Percentiles rank a stretch among this genome's conserved stretches.
Evolutionary conservation across 1,140 invertebrate genomes (phyloP).

Genomic region (Drosophila baimaii): DNA sequence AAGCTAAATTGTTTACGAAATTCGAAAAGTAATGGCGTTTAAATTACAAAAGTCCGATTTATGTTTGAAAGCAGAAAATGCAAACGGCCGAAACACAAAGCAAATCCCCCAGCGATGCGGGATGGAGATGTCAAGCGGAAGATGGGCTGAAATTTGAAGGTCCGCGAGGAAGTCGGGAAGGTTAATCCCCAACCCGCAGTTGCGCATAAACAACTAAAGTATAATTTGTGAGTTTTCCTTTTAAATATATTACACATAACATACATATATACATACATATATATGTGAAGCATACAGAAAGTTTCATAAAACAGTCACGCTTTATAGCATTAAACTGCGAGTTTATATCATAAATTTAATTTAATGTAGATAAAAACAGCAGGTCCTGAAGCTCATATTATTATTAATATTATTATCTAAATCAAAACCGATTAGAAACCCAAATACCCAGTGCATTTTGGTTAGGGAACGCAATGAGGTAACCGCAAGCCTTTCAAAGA

Average conservation of each 20-base stretch:
- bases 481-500: slow-evolving; percentile 53
- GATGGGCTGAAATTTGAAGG: slow-evolving; percentile 11
- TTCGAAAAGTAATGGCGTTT: slow-evolving; percentile 72
- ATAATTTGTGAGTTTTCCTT: not conserved
- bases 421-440: not conserved
- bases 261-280: too few species aligned
- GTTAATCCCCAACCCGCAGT: not conserved
- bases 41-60: slow-evolving; percentile 68
- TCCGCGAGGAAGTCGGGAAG: not conserved
- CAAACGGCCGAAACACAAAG: slow-evolving; percentile 31
- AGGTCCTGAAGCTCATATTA: too few species aligned
- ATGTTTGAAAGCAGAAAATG: slow-evolving; percentile 22
- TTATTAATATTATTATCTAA: too few species aligned
- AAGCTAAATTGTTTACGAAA: slow-evolving; percentile 67
- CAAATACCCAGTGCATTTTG: not conserved
- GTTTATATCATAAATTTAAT: too few species aligned
- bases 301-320: too few species aligned
- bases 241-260: not conserved
- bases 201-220: slow-evolving; percentile 2
- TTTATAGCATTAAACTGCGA: too few species aligned
- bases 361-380: too few species aligned
- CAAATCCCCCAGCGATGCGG: slow-evolving; percentile 11
- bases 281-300: too few species aligned
- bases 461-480: slow-evolving; percentile 23
- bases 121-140: slow-evolving; percentile 21